A percentile compares a stretch with the other conserved stretches of the same genome.
These are phyloP conservation scores for Eulemur rufifrons DNA, from an alignment of 2,113 vertebrate genomes.

Conservation along the genomic window DNA sequence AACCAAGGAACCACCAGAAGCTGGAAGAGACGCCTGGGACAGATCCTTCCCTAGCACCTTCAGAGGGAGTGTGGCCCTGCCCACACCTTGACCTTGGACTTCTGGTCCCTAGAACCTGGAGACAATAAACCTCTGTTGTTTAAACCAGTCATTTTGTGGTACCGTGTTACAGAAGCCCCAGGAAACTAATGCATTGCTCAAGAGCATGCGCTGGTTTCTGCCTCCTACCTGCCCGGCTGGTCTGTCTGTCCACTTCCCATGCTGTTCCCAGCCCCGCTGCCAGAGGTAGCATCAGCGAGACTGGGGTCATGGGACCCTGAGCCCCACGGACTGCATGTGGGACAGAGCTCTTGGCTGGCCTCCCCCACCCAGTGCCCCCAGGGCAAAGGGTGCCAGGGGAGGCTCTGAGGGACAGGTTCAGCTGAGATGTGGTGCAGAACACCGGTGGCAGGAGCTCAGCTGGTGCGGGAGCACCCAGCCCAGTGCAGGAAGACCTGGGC, in stretches of 20 bases:
- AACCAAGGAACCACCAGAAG: neutral
- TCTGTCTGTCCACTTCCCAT: neutral
- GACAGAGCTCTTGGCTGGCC: neutral
- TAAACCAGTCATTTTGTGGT: neutral
- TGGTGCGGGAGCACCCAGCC: neutral
- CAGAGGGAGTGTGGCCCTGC: rapidly evolving
- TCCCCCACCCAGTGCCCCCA: rapidly evolving
- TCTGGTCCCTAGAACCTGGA: neutral
- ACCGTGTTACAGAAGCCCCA: no score
- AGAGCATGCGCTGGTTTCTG: neutral
- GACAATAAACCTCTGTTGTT: no score
- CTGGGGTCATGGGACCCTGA: neutral
- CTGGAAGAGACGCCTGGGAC: neutral
- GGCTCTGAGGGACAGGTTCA: neutral
- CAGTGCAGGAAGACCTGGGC: rapidly evolving
- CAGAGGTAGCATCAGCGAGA: neutral
- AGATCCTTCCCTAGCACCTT: neutral
- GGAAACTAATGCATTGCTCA: neutral
- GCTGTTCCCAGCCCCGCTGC: neutral
- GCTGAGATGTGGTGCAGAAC: rapidly evolving
- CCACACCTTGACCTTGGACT: no score
- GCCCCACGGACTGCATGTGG: rapidly evolving
- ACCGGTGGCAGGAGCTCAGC: rapidly evolving
- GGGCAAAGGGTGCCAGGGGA: neutral
- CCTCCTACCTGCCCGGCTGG: neutral